A percentile compares a stretch with the other conserved stretches of the same genome.
Evolutionary conservation across 2,888 invertebrate species (phyloP).

Genomic region (Oeneis ivallda): DNA sequence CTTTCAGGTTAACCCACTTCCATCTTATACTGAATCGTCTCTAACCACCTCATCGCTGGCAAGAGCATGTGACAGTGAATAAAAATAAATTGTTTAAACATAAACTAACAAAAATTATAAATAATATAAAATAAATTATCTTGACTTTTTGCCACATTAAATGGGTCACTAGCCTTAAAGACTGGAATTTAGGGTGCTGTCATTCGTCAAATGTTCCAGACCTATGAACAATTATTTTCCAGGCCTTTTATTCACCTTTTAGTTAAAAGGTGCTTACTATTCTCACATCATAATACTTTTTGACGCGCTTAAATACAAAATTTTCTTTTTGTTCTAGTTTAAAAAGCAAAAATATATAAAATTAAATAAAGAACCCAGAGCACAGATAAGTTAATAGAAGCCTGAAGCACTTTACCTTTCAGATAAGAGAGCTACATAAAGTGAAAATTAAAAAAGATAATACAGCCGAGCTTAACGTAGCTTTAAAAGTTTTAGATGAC

Average conservation of each 20-base stretch:
- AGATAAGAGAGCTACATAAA: background rate
- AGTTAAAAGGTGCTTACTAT: background rate
- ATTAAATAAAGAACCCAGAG: too few relatives aligned
- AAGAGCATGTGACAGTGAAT: too few relatives aligned
- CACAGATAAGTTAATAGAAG: too few relatives aligned
- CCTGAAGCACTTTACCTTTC: background rate
- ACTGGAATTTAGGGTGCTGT: conserved; percentile 17
- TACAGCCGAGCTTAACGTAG: background rate
- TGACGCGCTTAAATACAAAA: too few relatives aligned
- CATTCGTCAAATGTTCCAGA: conserved; percentile 30
- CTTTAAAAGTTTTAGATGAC: conserved; percentile 1
- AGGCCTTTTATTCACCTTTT: conserved; percentile 17
- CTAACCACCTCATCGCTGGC: too few relatives aligned
- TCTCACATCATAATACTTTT: background rate
- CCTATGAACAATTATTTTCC: conserved; percentile 32
- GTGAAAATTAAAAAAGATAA: background rate
- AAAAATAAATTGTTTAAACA: too few relatives aligned
- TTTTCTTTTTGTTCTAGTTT: background rate
- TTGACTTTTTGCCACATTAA: conserved; percentile 5
- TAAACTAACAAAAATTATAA: too few relatives aligned
- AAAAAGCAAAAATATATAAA: too few relatives aligned
- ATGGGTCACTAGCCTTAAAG: conserved; percentile 25
- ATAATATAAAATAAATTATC: too few relatives aligned
- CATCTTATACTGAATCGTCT: too few relatives aligned
- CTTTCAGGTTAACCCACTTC: too few relatives aligned